phyloP scores from a whole-genome alignment of 2,797 vertebrate genomes.

The Bradypodion ventrale region DNA sequence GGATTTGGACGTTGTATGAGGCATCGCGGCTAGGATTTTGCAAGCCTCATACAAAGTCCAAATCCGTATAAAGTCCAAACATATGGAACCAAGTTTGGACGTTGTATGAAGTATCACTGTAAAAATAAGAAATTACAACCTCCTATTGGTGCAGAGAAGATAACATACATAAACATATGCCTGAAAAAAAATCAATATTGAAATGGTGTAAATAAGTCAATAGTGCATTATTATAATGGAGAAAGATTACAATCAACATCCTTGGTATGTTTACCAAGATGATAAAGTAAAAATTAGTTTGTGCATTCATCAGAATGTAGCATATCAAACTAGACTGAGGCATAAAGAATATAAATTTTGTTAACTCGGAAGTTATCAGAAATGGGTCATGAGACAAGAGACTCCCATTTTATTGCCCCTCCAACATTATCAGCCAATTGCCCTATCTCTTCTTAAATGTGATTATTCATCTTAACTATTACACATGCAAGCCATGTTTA shows the following conservation, averaged over 20 bases:
- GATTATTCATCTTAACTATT: no score
- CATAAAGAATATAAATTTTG: background rate
- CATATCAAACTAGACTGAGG: background rate
- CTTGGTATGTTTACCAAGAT: background rate
- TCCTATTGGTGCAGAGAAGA: background rate
- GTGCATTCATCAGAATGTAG: background rate
- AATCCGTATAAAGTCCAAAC: no score
- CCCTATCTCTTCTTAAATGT: background rate
- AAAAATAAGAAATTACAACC: background rate
- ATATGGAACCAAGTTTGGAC: no score
- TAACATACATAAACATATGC: background rate
- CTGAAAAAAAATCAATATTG: background rate
- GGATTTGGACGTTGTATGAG: no score
- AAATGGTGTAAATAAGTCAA: background rate
- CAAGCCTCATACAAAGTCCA: no score
- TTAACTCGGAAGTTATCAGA: background rate
- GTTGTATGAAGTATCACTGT: no score
- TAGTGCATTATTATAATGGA: background rate
- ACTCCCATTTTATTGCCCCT: background rate
- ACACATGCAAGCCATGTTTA: background rate
- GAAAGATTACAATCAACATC: background rate
- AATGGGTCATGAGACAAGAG: background rate
- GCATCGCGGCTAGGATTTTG: no score
- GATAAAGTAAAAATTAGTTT: accelerated
- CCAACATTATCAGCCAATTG: background rate